Evolutionary conservation across 2,797 vertebrate species (phyloP).

Genomic region (Xiphorhynchus erythropygius): DNA sequence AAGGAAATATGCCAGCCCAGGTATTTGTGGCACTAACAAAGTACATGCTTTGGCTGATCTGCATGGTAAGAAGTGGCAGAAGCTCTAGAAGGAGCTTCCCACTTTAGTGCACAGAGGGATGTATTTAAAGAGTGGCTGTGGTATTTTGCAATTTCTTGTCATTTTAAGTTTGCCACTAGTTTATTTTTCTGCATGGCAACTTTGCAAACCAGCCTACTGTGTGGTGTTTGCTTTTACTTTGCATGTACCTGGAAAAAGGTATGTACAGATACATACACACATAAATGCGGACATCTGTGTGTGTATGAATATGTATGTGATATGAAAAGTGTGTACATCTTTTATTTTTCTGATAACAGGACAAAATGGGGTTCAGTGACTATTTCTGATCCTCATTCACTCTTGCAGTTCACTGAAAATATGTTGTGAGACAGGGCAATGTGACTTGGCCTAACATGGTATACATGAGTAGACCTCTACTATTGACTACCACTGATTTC

Average conservation of each 20-base stretch:
- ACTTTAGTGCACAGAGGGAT: neutral
- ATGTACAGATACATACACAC: neutral
- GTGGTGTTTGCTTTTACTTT: neutral
- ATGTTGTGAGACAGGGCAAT: neutral
- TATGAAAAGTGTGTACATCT: neutral
- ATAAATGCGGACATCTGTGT: rapidly evolving
- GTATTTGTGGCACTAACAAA: neutral
- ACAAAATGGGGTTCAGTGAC: neutral
- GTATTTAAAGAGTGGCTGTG: neutral
- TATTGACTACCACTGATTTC: neutral
- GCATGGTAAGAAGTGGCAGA: neutral
- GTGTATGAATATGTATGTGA: neutral
- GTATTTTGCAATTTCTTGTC: neutral
- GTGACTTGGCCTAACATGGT: neutral
- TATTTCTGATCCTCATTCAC: neutral
- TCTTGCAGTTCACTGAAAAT: neutral
- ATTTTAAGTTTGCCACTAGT: neutral
- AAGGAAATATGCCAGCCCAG: neutral
- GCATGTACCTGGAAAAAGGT: neutral
- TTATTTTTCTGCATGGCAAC: rapidly evolving
- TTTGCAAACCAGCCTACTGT: neutral
- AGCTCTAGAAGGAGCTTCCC: neutral
- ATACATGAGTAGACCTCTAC: neutral
- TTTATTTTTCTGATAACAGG: neutral
- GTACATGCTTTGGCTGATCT: neutral